Conservation (phyloP, 2,797 vertebrate species). For the Liparis tanakae region DNA sequence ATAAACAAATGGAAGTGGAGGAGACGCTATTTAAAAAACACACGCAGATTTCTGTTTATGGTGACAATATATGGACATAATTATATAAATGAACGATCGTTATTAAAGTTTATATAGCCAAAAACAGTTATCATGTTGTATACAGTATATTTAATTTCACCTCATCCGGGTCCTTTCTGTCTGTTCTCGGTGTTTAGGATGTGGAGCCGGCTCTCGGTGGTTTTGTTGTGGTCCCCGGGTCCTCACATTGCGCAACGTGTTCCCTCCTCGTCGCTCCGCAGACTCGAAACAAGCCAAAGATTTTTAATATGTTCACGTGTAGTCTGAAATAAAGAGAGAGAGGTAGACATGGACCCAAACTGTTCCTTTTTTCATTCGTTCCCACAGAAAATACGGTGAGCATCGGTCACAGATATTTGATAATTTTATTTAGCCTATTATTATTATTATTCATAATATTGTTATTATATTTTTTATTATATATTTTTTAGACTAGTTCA, state of each 20-base stretch:
- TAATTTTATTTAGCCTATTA: not conserved
- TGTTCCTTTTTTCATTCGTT: conserved; percentile 40
- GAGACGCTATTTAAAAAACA: conserved; percentile 87
- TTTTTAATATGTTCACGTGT: conserved; percentile 99
- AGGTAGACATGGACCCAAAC: conserved; percentile 40
- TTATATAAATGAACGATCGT: conserved; percentile 87
- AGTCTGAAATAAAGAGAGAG: conserved; percentile 93
- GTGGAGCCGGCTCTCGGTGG: conserved; percentile 76
- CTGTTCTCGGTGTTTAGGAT: conserved; percentile 69
- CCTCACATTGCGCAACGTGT: conserved; percentile 34
- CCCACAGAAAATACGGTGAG: not conserved
- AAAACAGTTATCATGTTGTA: conserved; percentile 96
- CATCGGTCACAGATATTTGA: no score
- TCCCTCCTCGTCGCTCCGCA: conserved; percentile 46
- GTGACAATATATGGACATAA: conserved; percentile 91
- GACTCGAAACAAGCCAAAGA: conserved; percentile 96
- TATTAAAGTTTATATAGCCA: conserved; percentile 96
- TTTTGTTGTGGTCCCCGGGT: conserved; percentile 68
- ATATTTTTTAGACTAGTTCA: not conserved
- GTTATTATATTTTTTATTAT: no score
- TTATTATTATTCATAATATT: not conserved
- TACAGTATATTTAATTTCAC: conserved; percentile 93
- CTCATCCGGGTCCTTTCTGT: conserved; percentile 50
- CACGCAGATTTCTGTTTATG: conserved; percentile 88
- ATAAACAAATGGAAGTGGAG: conserved; percentile 44